These are phyloP conservation scores for Lepidocolaptes lacrymiger DNA, from an alignment of 2,797 vertebrate genomes.

Conservation along the genomic window DNA sequence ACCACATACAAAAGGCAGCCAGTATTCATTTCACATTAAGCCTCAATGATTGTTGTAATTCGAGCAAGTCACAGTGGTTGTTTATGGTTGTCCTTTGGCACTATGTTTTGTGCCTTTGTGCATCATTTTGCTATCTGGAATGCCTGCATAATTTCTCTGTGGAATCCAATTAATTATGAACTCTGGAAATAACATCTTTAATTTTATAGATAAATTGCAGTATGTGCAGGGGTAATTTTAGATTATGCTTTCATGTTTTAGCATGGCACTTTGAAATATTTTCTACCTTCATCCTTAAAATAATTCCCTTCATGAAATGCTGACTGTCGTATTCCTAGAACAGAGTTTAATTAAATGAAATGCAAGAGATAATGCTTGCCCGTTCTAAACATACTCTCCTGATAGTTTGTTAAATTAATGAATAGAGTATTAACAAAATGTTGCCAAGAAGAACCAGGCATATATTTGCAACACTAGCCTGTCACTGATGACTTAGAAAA, in stretches of 20 bases:
- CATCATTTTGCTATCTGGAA: conserved; percentile 60
- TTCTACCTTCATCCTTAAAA: conserved; percentile 67
- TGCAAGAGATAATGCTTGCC: conserved; percentile 73
- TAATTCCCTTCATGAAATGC: conserved; percentile 68
- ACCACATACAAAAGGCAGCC: conserved; percentile 49
- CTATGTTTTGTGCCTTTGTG: conserved; percentile 54
- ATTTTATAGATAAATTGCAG: conserved; percentile 70
- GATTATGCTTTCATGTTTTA: conserved; percentile 68
- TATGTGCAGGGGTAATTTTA: conserved; percentile 59
- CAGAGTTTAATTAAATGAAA: conserved; percentile 78
- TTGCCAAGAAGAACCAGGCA: conserved; percentile 60
- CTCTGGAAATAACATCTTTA: conserved; percentile 71
- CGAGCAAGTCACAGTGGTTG: conserved; percentile 19
- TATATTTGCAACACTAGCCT: conserved; percentile 32
- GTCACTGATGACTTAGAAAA: conserved; percentile 25
- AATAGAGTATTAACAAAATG: conserved; percentile 65
- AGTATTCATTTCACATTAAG: conserved; percentile 67
- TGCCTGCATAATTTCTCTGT: conserved; percentile 69
- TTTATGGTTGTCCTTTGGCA: conserved; percentile 64
- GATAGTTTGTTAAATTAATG: conserved; percentile 77
- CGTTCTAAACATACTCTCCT: conserved; percentile 68
- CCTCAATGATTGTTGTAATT: conserved; percentile 60
- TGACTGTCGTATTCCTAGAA: conserved; percentile 69
- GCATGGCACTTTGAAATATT: conserved; percentile 64
- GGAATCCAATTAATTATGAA: conserved; percentile 76